Evolutionary conservation across 2,113 vertebrate genomes (phyloP), one percentile per base, ranked within the genome.

Genomic region (Greenwoodochromis staneri): DNA sequence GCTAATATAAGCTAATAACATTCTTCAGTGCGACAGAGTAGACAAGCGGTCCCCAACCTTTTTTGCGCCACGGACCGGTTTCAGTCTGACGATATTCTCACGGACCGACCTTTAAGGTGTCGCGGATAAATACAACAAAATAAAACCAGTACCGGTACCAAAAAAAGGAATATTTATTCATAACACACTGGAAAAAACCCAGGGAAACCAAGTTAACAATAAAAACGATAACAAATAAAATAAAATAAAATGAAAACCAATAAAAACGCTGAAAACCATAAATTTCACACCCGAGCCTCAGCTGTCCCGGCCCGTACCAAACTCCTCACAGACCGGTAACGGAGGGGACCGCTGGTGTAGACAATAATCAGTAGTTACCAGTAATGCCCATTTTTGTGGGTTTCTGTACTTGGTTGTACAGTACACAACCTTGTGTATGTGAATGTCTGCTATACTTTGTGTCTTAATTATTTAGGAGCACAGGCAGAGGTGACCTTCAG

Each of bases 381-480:
- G n/a, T 27, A 45, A 4, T 47, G 49, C 16, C 19, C 73, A 29
- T 82, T 34, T 29, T 82, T 59, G 27, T 19, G 16, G 29, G 19
- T 34, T 36, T 55, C 19, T 13, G 7, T 34, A 17, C 27, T 81
- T 9, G 12, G 45, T n/a, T 38, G 59, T 34, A 21, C 19, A 17
- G 9, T 31, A 5, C n/a, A 7, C 53, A 54, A 4, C 16, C 16
- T 29, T 4, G 49, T 86, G 89, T 19, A 9, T 38, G 51, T 49
- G 55, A 29, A 24, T 10, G 21, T 31, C 13, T 16, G 66, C 47
- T 85, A 80, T 89, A 84, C 85, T 83, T 81, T 57, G 71, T 86
- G 89, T 87, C 87, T 92, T 91, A 87, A 92, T 92, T 87, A 94
- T 88, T 85, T 76, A 73, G 61, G 8, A 87, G n/a, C 38, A 71